Evolutionary conservation across 2,797 vertebrate genomes (phyloP).

Genomic region (Sardinella longiceps): DNA sequence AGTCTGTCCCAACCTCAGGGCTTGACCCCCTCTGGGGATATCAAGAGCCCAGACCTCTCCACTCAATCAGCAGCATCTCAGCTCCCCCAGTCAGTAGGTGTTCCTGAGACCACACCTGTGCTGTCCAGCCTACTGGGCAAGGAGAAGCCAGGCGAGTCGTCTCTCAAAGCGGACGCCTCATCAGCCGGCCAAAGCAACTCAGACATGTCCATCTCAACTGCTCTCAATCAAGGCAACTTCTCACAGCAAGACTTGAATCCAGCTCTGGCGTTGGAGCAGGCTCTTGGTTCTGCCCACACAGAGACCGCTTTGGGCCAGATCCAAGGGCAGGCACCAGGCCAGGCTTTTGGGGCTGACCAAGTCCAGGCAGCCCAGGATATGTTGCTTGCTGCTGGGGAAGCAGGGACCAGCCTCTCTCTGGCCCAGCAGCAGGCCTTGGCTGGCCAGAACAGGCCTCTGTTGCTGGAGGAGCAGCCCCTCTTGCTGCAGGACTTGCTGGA

Average conservation of each 20-base stretch:
- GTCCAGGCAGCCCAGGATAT: constrained; percentile 60
- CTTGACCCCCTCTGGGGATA: constrained; percentile 41
- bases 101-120: constrained; percentile 86
- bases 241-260: constrained; percentile 71
- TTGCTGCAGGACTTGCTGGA: constrained; percentile 96
- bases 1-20: constrained; percentile 58
- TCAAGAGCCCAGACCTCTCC: constrained; percentile 54
- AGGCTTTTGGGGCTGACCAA: constrained; percentile 79
- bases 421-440: constrained; percentile 81
- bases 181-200: constrained; percentile 64
- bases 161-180: constrained; percentile 75
- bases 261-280: constrained; percentile 67
- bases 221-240: constrained; percentile 68
- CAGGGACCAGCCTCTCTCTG: constrained; percentile 68
- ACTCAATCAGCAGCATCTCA: constrained; percentile 69
- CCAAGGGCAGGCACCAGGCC: constrained; percentile 70
- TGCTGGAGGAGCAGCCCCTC: constrained; percentile 94
- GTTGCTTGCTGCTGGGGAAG: constrained; percentile 70
- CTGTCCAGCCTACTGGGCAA: constrained; percentile 90
- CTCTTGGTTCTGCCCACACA: constrained; percentile 75
- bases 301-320: constrained; percentile 66
- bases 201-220: constrained; percentile 69
- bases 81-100: constrained; percentile 72
- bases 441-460: constrained; percentile 79
- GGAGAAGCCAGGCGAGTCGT: constrained; percentile 81